Conservation (phyloP, 2,888 invertebrate genomes). For the Sesia bembeciformis region DNA sequence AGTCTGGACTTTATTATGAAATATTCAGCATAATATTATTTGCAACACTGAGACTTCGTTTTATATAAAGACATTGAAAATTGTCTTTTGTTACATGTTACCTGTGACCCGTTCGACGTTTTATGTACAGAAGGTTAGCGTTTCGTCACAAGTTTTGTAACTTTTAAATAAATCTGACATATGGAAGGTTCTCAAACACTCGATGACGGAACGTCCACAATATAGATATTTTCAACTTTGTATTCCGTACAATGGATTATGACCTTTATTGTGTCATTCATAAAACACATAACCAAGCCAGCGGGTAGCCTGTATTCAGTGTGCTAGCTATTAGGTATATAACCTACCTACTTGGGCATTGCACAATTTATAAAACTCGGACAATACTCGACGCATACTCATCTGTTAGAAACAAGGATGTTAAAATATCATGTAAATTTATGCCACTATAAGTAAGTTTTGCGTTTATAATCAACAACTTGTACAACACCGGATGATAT, state of each 20-base stretch:
- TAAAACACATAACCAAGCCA: background rate
- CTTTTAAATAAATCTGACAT: slow-evolving; percentile 34
- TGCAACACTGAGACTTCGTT: too few relatives aligned
- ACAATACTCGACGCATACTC: background rate
- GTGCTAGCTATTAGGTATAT: too few relatives aligned
- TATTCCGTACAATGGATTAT: slow-evolving; percentile 4
- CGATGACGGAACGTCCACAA: slow-evolving; percentile 11
- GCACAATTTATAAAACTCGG: background rate
- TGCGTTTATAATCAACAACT: too few relatives aligned
- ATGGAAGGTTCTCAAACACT: slow-evolving; percentile 31
- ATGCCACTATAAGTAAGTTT: background rate
- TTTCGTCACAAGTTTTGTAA: slow-evolving; percentile 37
- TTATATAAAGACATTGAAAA: background rate
- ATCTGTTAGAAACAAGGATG: background rate
- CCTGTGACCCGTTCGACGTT: slow-evolving; percentile 11
- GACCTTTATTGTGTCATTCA: background rate
- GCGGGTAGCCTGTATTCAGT: too few relatives aligned
- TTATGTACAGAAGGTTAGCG: slow-evolving; percentile 27
- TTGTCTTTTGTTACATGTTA: background rate
- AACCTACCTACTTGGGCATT: background rate
- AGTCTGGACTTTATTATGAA: too few relatives aligned
- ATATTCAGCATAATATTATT: too few relatives aligned
- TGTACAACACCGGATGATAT: too few relatives aligned
- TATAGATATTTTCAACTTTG: slow-evolving; percentile 4
- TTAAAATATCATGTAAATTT: background rate